These are phyloP conservation scores for Tridacna crocea DNA, from an alignment of 2,888 invertebrate species.

Conservation along the genomic window DNA sequence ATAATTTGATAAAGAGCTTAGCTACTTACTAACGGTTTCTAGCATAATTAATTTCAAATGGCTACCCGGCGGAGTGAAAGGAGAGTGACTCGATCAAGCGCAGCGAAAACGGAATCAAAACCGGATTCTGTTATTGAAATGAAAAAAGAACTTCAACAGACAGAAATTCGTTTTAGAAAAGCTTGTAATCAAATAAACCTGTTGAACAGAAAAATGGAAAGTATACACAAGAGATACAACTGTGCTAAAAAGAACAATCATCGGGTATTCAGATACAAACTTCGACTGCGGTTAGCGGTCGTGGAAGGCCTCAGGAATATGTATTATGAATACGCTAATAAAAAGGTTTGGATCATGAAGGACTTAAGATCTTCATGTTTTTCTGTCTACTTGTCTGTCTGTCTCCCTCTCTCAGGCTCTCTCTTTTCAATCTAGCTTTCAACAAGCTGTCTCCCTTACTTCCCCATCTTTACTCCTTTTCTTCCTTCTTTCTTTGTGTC, in stretches of 20 bases:
- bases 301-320: constrained; percentile 61
- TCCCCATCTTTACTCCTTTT: neutral
- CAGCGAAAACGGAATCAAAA: constrained; percentile 29
- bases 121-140: constrained; percentile 34
- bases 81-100: constrained; percentile 47
- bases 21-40: neutral
- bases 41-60: constrained; percentile 31
- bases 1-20: too few relatives aligned
- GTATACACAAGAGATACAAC: constrained; percentile 63
- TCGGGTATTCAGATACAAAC: constrained; percentile 58
- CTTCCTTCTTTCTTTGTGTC: neutral
- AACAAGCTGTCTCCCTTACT: neutral
- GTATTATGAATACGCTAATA: constrained; percentile 65
- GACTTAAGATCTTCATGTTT: neutral
- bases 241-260: constrained; percentile 65
- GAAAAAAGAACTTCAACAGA: constrained; percentile 60
- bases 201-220: constrained; percentile 63
- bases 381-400: neutral
- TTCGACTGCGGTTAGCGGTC: constrained; percentile 56
- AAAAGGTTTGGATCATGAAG: constrained; percentile 40
- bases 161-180: constrained; percentile 58
- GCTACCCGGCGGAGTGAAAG: constrained; percentile 50
- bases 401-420: neutral
- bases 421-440: neutral
- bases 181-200: constrained; percentile 64